Conservation (phyloP, 2,888 invertebrate genomes). For the Pyrrhia umbra region DNA sequence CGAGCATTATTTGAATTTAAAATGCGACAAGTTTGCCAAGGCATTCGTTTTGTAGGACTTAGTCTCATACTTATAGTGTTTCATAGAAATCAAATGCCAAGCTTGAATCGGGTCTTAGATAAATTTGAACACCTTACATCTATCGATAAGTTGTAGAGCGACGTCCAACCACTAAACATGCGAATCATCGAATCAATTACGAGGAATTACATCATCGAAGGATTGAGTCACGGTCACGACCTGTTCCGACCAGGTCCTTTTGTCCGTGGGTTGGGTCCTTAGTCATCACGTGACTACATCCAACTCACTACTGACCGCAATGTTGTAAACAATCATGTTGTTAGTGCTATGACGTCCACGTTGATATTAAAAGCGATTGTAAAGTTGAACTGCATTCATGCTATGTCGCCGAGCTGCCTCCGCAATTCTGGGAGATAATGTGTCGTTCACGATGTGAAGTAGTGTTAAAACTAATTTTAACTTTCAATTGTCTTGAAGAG, state of each 20-base stretch:
- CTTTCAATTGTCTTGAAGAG: background rate
- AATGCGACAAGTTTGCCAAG: background rate
- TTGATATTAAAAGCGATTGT: slow-evolving; percentile 63
- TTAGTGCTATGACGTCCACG: slow-evolving; percentile 70
- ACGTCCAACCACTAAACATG: slow-evolving; percentile 71
- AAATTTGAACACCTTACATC: slow-evolving; percentile 17
- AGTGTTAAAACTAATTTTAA: slow-evolving; percentile 23
- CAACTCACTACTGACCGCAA: slow-evolving; percentile 81
- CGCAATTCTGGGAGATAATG: slow-evolving; percentile 58
- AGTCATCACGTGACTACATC: slow-evolving; percentile 79
- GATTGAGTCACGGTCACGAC: slow-evolving; percentile 87
- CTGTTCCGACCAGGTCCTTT: slow-evolving; percentile 78
- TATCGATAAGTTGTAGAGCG: slow-evolving; percentile 65
- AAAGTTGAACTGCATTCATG: slow-evolving; percentile 58
- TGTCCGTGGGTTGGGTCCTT: slow-evolving; percentile 83
- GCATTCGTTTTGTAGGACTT: background rate
- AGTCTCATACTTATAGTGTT: background rate
- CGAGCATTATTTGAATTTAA: background rate
- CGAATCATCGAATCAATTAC: slow-evolving; percentile 85
- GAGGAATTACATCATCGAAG: slow-evolving; percentile 86
- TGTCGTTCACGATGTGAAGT: slow-evolving; percentile 43
- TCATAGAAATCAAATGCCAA: background rate
- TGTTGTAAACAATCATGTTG: slow-evolving; percentile 74
- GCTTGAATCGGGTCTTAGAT: background rate
- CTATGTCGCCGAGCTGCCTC: slow-evolving; percentile 55